Evolutionary conservation across 2,888 invertebrate genomes (phyloP), one percentile per base, ranked within the genome.

Genomic region (Hirtodrosophila trivittata): DNA sequence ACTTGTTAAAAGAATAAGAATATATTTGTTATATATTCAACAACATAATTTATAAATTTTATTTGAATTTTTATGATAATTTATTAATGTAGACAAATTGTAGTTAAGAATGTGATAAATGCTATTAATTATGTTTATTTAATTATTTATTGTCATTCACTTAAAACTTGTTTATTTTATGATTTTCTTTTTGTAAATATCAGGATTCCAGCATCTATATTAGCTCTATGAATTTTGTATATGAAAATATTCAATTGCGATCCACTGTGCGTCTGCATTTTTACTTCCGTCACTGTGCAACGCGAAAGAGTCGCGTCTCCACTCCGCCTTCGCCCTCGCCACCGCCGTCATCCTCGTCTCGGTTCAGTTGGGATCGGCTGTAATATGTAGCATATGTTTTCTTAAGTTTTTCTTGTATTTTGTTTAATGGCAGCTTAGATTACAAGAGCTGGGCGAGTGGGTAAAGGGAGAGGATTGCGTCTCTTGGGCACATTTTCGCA

Each of bases 371-470:
- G 68, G 70, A 67, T 65, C 75, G 75, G 71, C 70, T 77, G 80
- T 86, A 84, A 83, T 83, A 86, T 83, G 82, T 83, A 83, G 82
- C 82, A 83, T 86, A 83, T 83, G 82, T 83, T 83, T 83, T 83
- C 84, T 84, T 82, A 86, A 80, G 84, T 83, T 86, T 80, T 82
- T 83, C 86, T 81, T 86, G 83, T 86, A 82, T 83, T 81, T 81
- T 86, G 77, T 86, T 84, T 84, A 86, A 84, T 84, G 83, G 86
- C 83, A 84, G 83, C 83, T 84, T 86, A 77, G 85, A 86, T 84
- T 84, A 84, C 83, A 84, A 62, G 81, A 60, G 51, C 62, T 57
- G 50, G 45, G 46, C 68, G 52, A 63, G 65, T 71, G 66, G 45
- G 56, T 35, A 39, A 26, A 37, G 13, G 21, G 42, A 25, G 41